These are phyloP conservation scores for Melanitta fusca DNA, from an alignment of 2,797 vertebrate genomes.

Conservation along the genomic window DNA sequence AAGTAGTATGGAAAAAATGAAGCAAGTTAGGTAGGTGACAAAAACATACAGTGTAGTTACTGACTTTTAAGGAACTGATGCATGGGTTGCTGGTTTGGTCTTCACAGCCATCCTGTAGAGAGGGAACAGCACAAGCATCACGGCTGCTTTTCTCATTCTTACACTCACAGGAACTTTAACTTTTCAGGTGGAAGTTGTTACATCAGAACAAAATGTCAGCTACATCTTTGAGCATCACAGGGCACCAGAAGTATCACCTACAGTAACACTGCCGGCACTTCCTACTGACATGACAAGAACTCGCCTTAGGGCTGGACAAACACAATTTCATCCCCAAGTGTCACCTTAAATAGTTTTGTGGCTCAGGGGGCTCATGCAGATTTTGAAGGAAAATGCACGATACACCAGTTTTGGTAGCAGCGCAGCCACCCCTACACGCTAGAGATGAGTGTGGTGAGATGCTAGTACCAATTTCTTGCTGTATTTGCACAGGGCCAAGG, in stretches of 20 bases:
- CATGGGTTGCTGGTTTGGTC: fast-evolving
- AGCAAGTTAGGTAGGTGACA: not conserved
- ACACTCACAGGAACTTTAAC: not conserved
- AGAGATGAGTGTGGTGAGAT: not conserved
- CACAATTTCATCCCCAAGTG: fast-evolving
- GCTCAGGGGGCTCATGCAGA: not conserved
- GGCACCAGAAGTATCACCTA: not conserved
- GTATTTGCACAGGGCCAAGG: not conserved
- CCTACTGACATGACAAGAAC: not conserved
- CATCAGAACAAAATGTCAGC: fast-evolving
- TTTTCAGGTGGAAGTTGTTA: not conserved
- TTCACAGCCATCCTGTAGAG: not conserved
- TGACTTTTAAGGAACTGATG: fast-evolving
- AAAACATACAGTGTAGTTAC: not conserved
- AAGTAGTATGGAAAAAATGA: not conserved
- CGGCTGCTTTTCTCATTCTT: not conserved
- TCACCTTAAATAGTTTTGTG: not conserved
- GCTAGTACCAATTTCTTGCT: not conserved
- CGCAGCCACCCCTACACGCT: not conserved
- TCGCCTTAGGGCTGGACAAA: not conserved
- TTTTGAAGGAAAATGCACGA: fast-evolving
- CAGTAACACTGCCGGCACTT: fast-evolving
- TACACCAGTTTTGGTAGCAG: not conserved
- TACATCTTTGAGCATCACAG: not conserved
- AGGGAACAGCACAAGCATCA: not conserved